Base-by-base conservation (phyloP, 2,797 vertebrate species). In the Vireo griseus region DNA sequence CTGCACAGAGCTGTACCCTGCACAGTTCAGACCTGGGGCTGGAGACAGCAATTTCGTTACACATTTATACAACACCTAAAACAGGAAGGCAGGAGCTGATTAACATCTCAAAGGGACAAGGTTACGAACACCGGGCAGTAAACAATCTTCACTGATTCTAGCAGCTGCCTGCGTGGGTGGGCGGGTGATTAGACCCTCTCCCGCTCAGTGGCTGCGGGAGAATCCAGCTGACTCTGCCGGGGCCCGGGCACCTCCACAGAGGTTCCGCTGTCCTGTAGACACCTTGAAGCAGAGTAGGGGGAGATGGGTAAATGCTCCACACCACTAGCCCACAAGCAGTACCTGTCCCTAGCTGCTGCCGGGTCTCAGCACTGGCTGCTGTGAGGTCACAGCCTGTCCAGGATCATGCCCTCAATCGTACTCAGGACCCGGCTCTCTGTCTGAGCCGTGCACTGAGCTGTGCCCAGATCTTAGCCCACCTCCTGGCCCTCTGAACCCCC, bases 151-250 rank as follows among this genome's bases (percentile, higher is more conserved):
- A 16, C 14, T 13, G 72, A 47, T 35, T 47, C 52, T 0, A 24
- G 25, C 33, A 65, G 45, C 52, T n/a, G 68, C 54, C 69, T 9
- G n/a, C 20, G 48, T 8, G 47, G 57, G 61, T 15, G 65, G 31
- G 65, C 10, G 67, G 33, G 71, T 2, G 57, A 51, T 33, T 90
- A 90, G 91, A 51, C 61, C 63, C 63, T 51, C 71, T 66, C 58
- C 52, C 0, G 6, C 47, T 26, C 1, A 1, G 16, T 2, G 1
- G 73, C 39, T 42, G 35, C 1, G 1, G 16, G 33, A 0, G 3
- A 79, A 18, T 4, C 16, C 57, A 31, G 51, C 11, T 1, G 1
- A 37, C n/a, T 82, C 54, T 52, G 75, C 59, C 2, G 4, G 16
- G 50, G 45, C 20, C 24, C 1, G 21, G 42, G 18, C 57, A 54